Percentiles rank a stretch among this genome's conserved stretches.
Conservation (phyloP, 2,888 invertebrate genomes). For the Drosophila eohydei region DNA sequence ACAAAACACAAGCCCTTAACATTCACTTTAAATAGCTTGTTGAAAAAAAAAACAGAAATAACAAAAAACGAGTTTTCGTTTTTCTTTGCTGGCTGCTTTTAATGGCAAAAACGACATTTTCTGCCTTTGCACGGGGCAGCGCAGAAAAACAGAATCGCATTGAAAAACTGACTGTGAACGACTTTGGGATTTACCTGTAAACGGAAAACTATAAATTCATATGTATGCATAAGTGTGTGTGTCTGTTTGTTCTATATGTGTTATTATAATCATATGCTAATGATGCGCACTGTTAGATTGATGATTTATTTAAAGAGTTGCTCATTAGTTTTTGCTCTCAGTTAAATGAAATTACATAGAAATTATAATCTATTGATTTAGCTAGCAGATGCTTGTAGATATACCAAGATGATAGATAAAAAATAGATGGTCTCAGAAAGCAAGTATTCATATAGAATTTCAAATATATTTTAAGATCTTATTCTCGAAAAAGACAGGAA, state of each 20-base stretch:
- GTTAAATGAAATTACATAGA: neutral
- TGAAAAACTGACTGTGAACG: constrained; percentile 17
- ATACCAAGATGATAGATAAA: neutral
- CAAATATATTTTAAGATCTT: too few relatives aligned
- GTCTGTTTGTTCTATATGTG: neutral
- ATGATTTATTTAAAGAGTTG: constrained; percentile 10
- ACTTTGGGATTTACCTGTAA: constrained; percentile 35
- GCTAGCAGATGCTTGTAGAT: neutral
- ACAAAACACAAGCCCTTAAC: constrained; percentile 68
- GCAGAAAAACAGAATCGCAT: constrained; percentile 37
- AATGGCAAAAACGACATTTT: constrained; percentile 74
- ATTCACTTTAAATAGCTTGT: constrained; percentile 75
- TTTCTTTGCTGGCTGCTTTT: constrained; percentile 52
- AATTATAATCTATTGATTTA: neutral
- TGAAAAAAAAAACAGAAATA: constrained; percentile 19
- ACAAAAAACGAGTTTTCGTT: constrained; percentile 70
- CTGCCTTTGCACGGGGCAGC: constrained; percentile 25
- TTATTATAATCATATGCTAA: constrained; percentile 7
- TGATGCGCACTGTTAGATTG: constrained; percentile 4
- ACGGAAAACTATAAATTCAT: neutral
- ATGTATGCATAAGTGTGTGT: neutral
- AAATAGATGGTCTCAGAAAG: neutral
- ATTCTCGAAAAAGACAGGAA: too few relatives aligned
- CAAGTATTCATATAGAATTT: too few relatives aligned
- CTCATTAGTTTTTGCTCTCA: neutral